Conservation (phyloP, 2,113 vertebrate species). For the Fulmarus glacialis region DNA sequence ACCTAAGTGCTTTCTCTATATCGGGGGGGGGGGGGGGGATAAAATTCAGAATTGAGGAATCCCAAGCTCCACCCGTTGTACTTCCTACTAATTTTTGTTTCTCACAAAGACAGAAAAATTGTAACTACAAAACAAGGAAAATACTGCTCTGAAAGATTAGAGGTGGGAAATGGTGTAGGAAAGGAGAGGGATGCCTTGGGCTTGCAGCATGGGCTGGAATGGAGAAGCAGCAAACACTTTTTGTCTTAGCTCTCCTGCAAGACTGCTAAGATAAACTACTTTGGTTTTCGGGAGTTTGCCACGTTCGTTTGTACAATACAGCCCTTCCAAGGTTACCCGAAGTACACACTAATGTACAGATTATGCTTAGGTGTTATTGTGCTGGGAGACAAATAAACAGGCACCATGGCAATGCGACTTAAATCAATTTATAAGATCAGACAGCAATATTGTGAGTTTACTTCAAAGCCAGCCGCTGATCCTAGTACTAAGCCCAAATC, state of each 20-base stretch:
- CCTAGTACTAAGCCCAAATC: not conserved
- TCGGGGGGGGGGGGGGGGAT: no score
- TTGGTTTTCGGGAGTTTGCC: not conserved
- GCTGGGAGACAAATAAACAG: not conserved
- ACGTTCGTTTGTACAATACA: not conserved
- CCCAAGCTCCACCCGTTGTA: not conserved
- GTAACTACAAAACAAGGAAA: not conserved
- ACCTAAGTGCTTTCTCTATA: not conserved
- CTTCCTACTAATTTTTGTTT: not conserved
- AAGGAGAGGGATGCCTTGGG: not conserved
- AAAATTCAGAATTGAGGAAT: not conserved
- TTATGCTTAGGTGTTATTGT: not conserved
- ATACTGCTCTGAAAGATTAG: not conserved
- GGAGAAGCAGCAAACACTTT: not conserved
- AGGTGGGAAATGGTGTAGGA: not conserved
- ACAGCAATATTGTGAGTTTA: not conserved
- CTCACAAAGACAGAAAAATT: not conserved
- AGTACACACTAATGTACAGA: accelerated
- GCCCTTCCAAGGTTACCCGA: not conserved
- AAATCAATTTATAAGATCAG: not conserved
- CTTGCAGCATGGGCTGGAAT: not conserved
- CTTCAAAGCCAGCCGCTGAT: not conserved
- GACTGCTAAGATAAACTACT: not conserved
- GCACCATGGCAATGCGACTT: accelerated
- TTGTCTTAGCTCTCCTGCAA: not conserved